Base-by-base conservation (phyloP, 2,888 invertebrate genomes). In the Caenorhabditis sinica region DNA sequence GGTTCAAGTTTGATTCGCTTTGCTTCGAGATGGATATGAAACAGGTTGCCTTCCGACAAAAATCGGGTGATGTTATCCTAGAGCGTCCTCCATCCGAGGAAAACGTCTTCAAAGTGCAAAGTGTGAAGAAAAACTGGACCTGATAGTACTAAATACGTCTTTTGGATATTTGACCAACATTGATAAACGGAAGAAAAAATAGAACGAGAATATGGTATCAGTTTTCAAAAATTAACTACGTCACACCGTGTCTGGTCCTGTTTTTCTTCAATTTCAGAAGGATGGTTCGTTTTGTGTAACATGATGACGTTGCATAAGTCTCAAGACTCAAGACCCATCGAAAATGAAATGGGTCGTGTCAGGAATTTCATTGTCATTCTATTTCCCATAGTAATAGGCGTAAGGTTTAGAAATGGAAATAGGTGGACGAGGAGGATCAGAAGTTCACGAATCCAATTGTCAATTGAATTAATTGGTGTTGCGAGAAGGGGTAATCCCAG, bases 41-140 rank as follows among this genome's bases (percentile, higher is more conserved):
- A 79, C 79, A 79, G 79, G 79, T 79, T 79, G 69, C 56, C 58
- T 80, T 53, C 65, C 71, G 49, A 49, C 79, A 63, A 73, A 73
- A 65, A 73, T 81, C 80, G 77, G 76, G 40, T 71, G 79, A 79
- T 79, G 63, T 79, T 79, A 79, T 79, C 79, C 65, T 25, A 66
- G 28, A 53, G 15, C 65, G 65, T 72, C 20, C 40, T 63, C 28
- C 23, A 68, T 60, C 56, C 79, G 49, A 72, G 43, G 61, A 61
- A 40, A 43, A 61, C 56, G 25, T 28, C 3, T 72, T 65, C 65
- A 56, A 72, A 80, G 79, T 72, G 72, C 72, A 80, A 71, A 72
- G 51, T 63, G 76, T 20, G 69, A 33, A 40, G 30, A 49, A 61
- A 45, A 51, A 68, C 30, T 11, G 53, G 45, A 25, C 11, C 23